A percentile compares a stretch with the other conserved stretches of the same genome.
These are phyloP conservation scores for Vesta saturnalis DNA, from an alignment of 2,888 invertebrate species.

Conservation along the genomic window DNA sequence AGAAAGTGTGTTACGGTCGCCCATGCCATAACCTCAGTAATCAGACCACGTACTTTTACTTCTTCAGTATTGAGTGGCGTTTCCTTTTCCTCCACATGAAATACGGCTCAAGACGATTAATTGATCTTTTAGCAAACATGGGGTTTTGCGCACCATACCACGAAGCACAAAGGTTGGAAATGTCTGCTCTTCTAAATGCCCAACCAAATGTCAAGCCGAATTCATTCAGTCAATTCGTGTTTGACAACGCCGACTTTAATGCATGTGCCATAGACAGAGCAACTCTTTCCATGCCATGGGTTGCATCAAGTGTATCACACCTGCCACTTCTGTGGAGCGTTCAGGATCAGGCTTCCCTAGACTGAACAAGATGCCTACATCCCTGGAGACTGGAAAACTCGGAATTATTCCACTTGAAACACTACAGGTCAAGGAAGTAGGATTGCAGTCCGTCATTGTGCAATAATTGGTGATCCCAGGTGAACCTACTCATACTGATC, in stretches of 20 bases:
- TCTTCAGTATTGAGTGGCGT: too few species aligned
- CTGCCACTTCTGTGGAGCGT: not conserved
- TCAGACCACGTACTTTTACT: too few species aligned
- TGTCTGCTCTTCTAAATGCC: slow-evolving; percentile 4
- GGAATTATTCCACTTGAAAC: not conserved
- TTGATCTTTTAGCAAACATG: too few species aligned
- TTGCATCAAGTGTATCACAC: not conserved
- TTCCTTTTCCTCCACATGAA: too few species aligned
- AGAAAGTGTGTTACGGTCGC: too few species aligned
- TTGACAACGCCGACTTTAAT: slow-evolving; percentile 3
- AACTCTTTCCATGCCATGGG: slow-evolving; percentile 5
- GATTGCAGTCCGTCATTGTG: not conserved
- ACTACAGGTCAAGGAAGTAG: not conserved
- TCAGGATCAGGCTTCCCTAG: slow-evolving; percentile 3
- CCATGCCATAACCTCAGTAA: too few species aligned
- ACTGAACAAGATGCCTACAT: not conserved
- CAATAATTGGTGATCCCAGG: not conserved
- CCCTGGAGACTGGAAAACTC: not conserved
- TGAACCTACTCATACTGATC: not conserved
- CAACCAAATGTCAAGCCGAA: not conserved
- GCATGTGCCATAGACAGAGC: slow-evolving; percentile 1
- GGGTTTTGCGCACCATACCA: too few species aligned
- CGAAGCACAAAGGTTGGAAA: not conserved
- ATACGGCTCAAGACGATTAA: too few species aligned
- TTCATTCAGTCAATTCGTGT: slow-evolving; percentile 6